A percentile compares a stretch with the other conserved stretches of the same genome.
Evolutionary conservation across 2,797 vertebrate species (phyloP).

Genomic region (Crocodylus rhombifer): DNA sequence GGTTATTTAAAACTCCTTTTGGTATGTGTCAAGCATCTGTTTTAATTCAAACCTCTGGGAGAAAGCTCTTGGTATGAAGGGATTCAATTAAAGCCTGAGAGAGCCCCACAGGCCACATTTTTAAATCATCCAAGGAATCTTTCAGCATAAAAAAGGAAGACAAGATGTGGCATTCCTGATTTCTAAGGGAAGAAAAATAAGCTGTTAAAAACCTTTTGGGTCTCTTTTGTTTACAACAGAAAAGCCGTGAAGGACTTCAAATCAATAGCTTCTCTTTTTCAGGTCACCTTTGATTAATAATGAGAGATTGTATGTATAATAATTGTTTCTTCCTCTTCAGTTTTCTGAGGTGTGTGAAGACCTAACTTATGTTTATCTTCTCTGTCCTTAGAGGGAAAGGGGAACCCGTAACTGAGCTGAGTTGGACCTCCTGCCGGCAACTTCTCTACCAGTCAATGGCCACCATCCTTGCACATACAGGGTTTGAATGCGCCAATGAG

Average conservation of each 20-base stretch:
- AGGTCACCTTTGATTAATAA: background rate
- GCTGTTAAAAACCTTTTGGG: background rate
- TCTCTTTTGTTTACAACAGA: background rate
- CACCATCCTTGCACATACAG: conserved; percentile 94
- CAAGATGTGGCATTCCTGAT: background rate
- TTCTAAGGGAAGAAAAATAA: background rate
- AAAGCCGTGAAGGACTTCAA: background rate
- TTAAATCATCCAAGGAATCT: conserved; percentile 21
- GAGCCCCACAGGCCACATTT: conserved; percentile 5
- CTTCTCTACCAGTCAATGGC: conserved; percentile 98
- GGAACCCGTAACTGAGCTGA: conserved; percentile 95
- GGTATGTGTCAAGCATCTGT: conserved; percentile 34
- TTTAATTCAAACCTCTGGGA: conserved; percentile 35
- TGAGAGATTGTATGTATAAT: background rate
- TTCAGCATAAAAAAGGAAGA: background rate
- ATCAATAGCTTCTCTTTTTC: background rate
- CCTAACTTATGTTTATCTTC: background rate
- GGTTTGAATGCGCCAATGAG: conserved; percentile 95
- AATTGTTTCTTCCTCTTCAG: background rate
- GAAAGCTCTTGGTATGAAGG: conserved; percentile 44
- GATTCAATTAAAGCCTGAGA: conserved; percentile 16
- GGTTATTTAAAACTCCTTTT: conserved; percentile 46
- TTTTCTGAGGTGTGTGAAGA: background rate
- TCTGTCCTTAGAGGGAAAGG: conserved; percentile 90
- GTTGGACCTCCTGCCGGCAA: conserved; percentile 94